Percentiles rank a stretch among this genome's conserved stretches.
These are phyloP conservation scores for Salmo trutta DNA, from an alignment of 2,797 vertebrate genomes.

Conservation along the genomic window DNA sequence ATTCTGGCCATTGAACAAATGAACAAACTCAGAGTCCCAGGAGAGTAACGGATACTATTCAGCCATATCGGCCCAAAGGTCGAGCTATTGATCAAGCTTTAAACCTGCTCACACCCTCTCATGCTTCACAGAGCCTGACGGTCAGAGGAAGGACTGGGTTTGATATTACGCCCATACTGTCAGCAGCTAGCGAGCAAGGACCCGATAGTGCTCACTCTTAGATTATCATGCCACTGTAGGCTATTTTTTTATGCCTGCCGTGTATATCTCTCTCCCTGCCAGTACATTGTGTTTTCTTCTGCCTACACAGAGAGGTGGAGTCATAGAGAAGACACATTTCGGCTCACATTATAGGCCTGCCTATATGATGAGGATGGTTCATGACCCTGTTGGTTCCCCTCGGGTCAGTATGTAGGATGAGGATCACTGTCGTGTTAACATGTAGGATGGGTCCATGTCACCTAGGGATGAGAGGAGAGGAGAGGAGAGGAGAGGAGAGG, in stretches of 20 bases:
- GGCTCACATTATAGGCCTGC: neutral
- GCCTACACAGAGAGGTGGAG: neutral
- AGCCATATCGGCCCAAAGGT: neutral
- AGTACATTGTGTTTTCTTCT: neutral
- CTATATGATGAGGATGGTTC: neutral
- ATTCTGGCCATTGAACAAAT: neutral
- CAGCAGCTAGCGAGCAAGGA: neutral
- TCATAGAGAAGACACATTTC: neutral
- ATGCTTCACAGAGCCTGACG: neutral
- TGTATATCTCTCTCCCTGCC: neutral
- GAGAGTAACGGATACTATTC: neutral
- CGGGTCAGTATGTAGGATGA: neutral
- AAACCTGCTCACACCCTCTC: slow-evolving; percentile 1
- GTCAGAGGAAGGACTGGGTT: neutral
- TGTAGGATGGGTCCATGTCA: neutral
- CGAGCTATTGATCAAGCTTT: neutral
- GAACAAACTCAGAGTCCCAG: neutral
- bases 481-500: too few species aligned
- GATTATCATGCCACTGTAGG: neutral
- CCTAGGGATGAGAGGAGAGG: neutral
- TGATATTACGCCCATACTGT: neutral
- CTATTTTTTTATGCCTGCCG: neutral
- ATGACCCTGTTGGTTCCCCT: neutral
- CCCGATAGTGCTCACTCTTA: neutral
- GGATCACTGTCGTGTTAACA: neutral